These are phyloP conservation scores for Enteromius viviparus DNA, from an alignment of 2,797 vertebrate species.

Conservation along the genomic window DNA sequence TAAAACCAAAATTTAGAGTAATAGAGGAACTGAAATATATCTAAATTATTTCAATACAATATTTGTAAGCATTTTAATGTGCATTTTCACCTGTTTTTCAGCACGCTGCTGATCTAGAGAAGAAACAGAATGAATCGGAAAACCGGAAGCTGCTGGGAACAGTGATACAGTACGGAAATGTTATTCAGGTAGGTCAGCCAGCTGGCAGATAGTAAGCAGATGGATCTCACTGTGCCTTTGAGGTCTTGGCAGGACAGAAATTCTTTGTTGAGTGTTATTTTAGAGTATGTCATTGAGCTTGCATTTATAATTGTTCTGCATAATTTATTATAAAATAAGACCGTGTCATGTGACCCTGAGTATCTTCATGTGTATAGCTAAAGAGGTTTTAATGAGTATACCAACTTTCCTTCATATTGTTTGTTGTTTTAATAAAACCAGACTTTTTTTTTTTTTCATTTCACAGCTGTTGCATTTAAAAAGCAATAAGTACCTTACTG, in stretches of 20 bases:
- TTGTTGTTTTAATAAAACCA: not conserved
- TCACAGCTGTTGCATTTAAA: slow-evolving; percentile 93
- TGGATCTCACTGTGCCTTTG: not conserved
- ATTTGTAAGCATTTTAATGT: slow-evolving; percentile 24
- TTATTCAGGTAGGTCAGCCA: slow-evolving; percentile 86
- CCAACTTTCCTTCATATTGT: not conserved
- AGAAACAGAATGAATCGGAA: slow-evolving; percentile 98
- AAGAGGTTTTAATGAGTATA: not conserved
- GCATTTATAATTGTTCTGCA: not conserved
- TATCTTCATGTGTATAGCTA: not conserved
- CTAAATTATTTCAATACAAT: not conserved
- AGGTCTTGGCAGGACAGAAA: slow-evolving; percentile 16
- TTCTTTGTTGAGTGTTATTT: slow-evolving; percentile 27
- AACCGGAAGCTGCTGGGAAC: slow-evolving; percentile 95
- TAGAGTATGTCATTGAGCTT: not conserved
- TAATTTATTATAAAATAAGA: slow-evolving; percentile 6
- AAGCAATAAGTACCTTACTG: slow-evolving; percentile 98
- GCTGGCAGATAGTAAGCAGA: slow-evolving; percentile 1
- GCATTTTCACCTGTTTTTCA: slow-evolving; percentile 59
- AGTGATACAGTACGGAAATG: slow-evolving; percentile 95
- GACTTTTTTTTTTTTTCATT: not conserved
- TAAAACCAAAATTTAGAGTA: too few relatives aligned
- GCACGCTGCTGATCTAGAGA: slow-evolving; percentile 97
- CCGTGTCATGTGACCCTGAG: not conserved
- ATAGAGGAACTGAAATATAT: too few relatives aligned